Evolutionary conservation across 2,888 invertebrate species (phyloP), one percentile per base, ranked within the genome.

Genomic region (Andrena bicolor): DNA sequence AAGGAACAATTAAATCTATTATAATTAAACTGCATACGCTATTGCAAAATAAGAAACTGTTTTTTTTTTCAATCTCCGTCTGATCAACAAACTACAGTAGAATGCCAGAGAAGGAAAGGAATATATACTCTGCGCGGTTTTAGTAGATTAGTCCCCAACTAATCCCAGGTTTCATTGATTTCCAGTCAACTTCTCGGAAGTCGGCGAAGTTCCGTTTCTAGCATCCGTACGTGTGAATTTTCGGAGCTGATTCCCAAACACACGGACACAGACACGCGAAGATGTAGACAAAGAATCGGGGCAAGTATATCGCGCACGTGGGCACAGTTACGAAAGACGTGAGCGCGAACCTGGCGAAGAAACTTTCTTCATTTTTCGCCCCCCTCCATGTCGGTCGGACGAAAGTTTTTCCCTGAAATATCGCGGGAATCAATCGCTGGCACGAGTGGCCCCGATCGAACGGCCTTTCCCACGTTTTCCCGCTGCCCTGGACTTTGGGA

Each of bases 291-390:
- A 71, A 72, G 83, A 77, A 80, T 85, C 83, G 86, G 53, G 88
- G 56, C 77, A 61, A 80, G 88, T 89, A 85, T 89, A 88, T 83
- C 85, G 83, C 70, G 84, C 88, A 90, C 90, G 90, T 90, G 91
- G 90, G 89, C 90, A 86, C 84, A 84, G 88, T 85, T 88, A 84
- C 78, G 83, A 72, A 73, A 69, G 76, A 89, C 79, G 84, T 85
- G 89, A 85, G 80, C 77, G 60, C 80, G 71, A 66, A 80, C 23
- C 74, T 51, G 80, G 87, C 75, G 82, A 88, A 86, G 89, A 90
- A 93, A 93, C 91, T 93, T 93, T 92, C 91, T 92, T 92, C 93
- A 93, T 93, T 93, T 93, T 93, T 93, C 92, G 90, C 90, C 76
- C 23, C 56, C 56, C 5, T 23, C 64, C 48, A 35, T 64, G 61